Evolutionary conservation across 2,113 vertebrate species (phyloP).

Genomic region (Bothrops jararaca): DNA sequence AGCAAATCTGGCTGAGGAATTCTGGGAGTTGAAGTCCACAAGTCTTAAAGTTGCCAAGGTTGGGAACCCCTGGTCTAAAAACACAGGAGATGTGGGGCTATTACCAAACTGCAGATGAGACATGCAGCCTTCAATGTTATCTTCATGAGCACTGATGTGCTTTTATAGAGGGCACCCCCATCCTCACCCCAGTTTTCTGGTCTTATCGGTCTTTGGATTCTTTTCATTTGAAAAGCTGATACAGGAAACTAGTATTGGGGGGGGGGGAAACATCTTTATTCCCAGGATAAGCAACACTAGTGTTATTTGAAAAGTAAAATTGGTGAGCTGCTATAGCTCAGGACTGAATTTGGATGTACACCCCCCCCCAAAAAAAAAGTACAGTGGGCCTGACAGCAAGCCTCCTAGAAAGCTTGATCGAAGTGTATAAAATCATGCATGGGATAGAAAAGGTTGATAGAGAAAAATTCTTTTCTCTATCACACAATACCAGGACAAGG

Average conservation of each 20-base stretch:
- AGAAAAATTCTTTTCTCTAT: too few relatives aligned
- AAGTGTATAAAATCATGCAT: too few relatives aligned
- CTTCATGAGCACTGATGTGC: neutral
- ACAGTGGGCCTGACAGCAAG: neutral
- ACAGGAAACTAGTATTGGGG: neutral
- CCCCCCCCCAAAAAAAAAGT: neutral
- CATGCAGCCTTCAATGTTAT: neutral
- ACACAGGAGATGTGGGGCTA: neutral
- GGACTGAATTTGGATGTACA: neutral
- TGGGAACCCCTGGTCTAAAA: too few relatives aligned
- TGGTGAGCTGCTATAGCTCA: neutral
- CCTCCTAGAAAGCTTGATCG: neutral
- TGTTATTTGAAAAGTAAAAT: neutral
- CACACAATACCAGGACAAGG: too few relatives aligned
- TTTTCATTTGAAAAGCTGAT: neutral
- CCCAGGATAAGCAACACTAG: neutral
- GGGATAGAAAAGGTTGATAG: too few relatives aligned
- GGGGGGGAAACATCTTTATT: neutral
- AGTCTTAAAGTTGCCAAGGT: too few relatives aligned
- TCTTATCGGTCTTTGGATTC: neutral
- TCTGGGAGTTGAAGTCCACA: too few relatives aligned
- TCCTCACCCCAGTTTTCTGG: neutral
- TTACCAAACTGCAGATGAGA: neutral
- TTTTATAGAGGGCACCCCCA: neutral
- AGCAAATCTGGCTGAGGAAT: too few relatives aligned